Conservation (phyloP, 2,888 invertebrate genomes). For the Frankliniella intonsa region DNA sequence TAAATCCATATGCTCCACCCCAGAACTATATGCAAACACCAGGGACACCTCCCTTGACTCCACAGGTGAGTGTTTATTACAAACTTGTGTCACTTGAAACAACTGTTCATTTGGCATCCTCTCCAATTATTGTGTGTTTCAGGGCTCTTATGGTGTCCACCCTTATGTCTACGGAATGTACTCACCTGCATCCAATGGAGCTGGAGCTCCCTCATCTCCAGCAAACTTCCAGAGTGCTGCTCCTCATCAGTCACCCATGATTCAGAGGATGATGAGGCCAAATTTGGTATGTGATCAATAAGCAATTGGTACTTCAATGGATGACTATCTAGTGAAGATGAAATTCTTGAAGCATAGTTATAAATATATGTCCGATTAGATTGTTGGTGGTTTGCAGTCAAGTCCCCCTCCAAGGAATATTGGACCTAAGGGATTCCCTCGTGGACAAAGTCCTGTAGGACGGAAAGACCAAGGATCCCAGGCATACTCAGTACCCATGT, state of each 20-base stretch:
- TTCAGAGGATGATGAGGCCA: not conserved
- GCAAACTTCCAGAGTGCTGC: not conserved
- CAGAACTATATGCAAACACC: not conserved
- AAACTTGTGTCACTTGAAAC: not conserved
- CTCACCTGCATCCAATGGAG: not conserved
- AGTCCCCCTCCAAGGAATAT: not conserved
- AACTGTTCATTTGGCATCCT: not conserved
- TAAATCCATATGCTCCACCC: not conserved
- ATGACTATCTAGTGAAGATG: not conserved
- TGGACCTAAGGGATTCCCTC: not conserved
- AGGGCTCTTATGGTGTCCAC: not conserved
- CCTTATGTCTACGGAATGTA: constrained; percentile 8
- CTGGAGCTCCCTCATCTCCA: not conserved
- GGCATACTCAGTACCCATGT: not conserved
- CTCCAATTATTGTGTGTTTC: not conserved
- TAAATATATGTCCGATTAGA: not conserved
- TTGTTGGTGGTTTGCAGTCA: not conserved
- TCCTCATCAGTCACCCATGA: not conserved
- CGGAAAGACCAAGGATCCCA: not conserved
- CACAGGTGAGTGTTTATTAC: not conserved
- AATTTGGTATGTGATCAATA: not conserved
- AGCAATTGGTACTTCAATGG: not conserved
- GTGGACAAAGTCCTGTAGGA: constrained; percentile 1
- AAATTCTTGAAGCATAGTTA: not conserved
- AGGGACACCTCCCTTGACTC: not conserved